Evolutionary conservation across 1,140 invertebrate genomes (phyloP).

Genomic region (Leptonema lineaticorne): DNA sequence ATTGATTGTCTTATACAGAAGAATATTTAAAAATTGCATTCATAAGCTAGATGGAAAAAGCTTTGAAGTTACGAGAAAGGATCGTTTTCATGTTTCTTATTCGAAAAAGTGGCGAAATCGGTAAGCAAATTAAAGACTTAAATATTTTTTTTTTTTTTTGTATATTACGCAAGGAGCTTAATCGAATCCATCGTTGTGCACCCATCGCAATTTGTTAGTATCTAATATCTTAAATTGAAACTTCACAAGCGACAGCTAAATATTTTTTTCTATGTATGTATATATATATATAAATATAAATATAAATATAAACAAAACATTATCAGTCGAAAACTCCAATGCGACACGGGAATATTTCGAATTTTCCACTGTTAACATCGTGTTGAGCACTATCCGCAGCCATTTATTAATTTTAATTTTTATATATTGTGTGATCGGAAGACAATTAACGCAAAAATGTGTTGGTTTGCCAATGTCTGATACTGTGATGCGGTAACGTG

Average conservation of each 20-base stretch:
- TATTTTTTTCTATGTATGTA: slow-evolving; percentile 23
- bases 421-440: slow-evolving; percentile 9
- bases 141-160: not conserved
- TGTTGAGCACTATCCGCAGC: too few species aligned
- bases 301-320: slow-evolving; percentile 21
- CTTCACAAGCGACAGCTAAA: slow-evolving; percentile 28
- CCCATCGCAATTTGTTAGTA: slow-evolving; percentile 21
- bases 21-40: too few species aligned
- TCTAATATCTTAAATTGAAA: slow-evolving; percentile 23
- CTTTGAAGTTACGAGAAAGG: too few species aligned
- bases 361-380: too few species aligned
- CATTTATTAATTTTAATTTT: too few species aligned
- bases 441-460: slow-evolving; percentile 7
- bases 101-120: too few species aligned
- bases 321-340: slow-evolving; percentile 20
- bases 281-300: too few species aligned
- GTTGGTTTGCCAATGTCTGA: not conserved
- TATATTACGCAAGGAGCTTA: not conserved
- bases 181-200: slow-evolving; percentile 13
- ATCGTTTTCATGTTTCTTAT: too few species aligned
- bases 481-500: too few species aligned
- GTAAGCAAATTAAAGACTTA: not conserved
- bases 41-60: too few species aligned
- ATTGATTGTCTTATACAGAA: too few species aligned
- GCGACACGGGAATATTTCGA: not conserved